Percentiles rank a stretch among this genome's conserved stretches.
Evolutionary conservation across 1,140 invertebrate species (phyloP).

Genomic region (Triops longicaudatus): DNA sequence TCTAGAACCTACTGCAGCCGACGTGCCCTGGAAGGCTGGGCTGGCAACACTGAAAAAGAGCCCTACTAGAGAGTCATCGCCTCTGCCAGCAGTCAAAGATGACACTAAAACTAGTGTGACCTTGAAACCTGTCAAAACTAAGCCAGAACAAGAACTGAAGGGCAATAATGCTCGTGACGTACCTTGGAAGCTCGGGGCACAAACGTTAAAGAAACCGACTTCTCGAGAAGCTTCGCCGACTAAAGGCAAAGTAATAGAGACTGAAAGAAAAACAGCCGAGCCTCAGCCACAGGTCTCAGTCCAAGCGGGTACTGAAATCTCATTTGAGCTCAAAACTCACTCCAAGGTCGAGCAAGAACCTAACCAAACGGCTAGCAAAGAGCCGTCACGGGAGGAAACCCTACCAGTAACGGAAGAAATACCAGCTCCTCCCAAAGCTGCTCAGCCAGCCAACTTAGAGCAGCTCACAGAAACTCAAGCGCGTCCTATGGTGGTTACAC

Average conservation of each 20-base stretch:
- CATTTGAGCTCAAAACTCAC: neutral
- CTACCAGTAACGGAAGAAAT: neutral
- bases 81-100: neutral
- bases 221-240: conserved; percentile 16
- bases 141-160: conserved; percentile 16
- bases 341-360: neutral
- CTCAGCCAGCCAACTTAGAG: no score
- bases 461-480: neutral
- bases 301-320: neutral
- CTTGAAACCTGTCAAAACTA: conserved; percentile 4
- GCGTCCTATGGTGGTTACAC: neutral
- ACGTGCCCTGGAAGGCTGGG: conserved; percentile 24
- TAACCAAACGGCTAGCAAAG: neutral
- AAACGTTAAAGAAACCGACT: conserved; percentile 17
- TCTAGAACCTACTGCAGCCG: neutral
- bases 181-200: conserved; percentile 23
- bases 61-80: conserved; percentile 19
- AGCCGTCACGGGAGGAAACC: neutral
- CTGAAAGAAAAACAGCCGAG: neutral
- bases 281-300: neutral
- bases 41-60: conserved; percentile 20
- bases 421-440: neutral
- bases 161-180: neutral
- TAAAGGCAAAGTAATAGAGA: neutral
- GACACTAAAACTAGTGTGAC: neutral